Conservation (phyloP, 2,113 vertebrate genomes). For the Isichthys henryi region DNA sequence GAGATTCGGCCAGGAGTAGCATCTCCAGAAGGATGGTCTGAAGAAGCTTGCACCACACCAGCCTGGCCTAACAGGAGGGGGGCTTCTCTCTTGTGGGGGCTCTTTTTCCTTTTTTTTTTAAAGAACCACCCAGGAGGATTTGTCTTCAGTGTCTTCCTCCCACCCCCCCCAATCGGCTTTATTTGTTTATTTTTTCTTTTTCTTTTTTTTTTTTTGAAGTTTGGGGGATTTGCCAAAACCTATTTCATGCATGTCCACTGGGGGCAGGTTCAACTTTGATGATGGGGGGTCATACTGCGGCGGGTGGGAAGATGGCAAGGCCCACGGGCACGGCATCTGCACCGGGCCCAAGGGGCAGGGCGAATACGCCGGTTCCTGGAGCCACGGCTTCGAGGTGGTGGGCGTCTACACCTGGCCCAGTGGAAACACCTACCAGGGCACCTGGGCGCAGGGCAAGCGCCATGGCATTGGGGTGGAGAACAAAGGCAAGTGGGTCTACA, state of each 20-base stretch:
- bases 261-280: slow-evolving; percentile 98
- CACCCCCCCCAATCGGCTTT: slow-evolving; percentile 16
- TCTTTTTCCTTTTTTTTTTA: slow-evolving; percentile 14
- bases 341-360: slow-evolving; percentile 98
- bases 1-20: slow-evolving; percentile 24
- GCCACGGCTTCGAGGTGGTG: slow-evolving; percentile 96
- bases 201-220: slow-evolving; percentile 45
- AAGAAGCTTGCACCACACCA: slow-evolving; percentile 22
- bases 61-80: slow-evolving; percentile 29
- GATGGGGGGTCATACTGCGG: slow-evolving; percentile 99
- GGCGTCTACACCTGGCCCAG: slow-evolving; percentile 98
- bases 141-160: slow-evolving; percentile 37
- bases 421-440: slow-evolving; percentile 97
- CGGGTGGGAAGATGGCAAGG: slow-evolving; percentile 99
- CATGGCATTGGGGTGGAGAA: slow-evolving; percentile 94
- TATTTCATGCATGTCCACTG: slow-evolving; percentile 87
- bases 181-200: slow-evolving; percentile 19
- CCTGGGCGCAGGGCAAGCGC: slow-evolving; percentile 97
- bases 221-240: slow-evolving; percentile 66
- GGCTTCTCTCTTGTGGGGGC: slow-evolving; percentile 14
- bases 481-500: slow-evolving; percentile 98
- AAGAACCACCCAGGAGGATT: not conserved
- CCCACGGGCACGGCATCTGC: slow-evolving; percentile 97
- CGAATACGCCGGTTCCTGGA: slow-evolving; percentile 96
- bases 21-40: slow-evolving; percentile 33